A percentile compares a stretch with the other conserved stretches of the same genome.
These are phyloP conservation scores for Phenacoccus solenopsis DNA, from an alignment of 1,140 invertebrate species.

Conservation along the genomic window DNA sequence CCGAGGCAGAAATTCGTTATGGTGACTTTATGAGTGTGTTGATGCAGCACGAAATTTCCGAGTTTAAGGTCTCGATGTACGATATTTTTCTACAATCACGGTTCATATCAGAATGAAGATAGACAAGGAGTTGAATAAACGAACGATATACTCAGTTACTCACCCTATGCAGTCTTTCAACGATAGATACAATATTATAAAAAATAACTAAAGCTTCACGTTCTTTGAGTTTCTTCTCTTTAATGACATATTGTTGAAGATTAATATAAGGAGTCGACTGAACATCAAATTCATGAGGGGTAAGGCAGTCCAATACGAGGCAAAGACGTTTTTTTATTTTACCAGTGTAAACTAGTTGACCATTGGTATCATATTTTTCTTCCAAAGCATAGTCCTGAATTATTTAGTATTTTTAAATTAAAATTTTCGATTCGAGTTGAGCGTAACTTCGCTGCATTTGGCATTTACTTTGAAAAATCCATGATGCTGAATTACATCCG, in stretches of 20 bases:
- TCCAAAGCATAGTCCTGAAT: slow-evolving; percentile 55
- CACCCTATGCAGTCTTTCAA: slow-evolving; percentile 61
- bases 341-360: slow-evolving; percentile 46
- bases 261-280: slow-evolving; percentile 56
- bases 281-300: slow-evolving; percentile 57
- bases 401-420: neutral
- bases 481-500: slow-evolving; percentile 66
- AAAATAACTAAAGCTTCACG: slow-evolving; percentile 65
- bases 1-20: slow-evolving; percentile 74
- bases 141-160: too few species aligned
- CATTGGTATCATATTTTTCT: slow-evolving; percentile 41
- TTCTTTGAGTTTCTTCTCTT: slow-evolving; percentile 63
- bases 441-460: neutral
- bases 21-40: slow-evolving; percentile 50
- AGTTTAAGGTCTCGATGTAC: slow-evolving; percentile 71
- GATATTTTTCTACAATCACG: slow-evolving; percentile 53
- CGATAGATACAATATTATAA: slow-evolving; percentile 59
- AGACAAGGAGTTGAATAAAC: neutral
- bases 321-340: slow-evolving; percentile 49
- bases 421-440: neutral
- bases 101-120: neutral
- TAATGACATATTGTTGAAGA: slow-evolving; percentile 70
- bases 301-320: slow-evolving; percentile 63
- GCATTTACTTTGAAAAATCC: slow-evolving; percentile 60
- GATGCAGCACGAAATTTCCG: slow-evolving; percentile 66